Evolutionary conservation across 1,140 invertebrate species (phyloP), one percentile per base, ranked within the genome.

Genomic region (Sinella curviseta): DNA sequence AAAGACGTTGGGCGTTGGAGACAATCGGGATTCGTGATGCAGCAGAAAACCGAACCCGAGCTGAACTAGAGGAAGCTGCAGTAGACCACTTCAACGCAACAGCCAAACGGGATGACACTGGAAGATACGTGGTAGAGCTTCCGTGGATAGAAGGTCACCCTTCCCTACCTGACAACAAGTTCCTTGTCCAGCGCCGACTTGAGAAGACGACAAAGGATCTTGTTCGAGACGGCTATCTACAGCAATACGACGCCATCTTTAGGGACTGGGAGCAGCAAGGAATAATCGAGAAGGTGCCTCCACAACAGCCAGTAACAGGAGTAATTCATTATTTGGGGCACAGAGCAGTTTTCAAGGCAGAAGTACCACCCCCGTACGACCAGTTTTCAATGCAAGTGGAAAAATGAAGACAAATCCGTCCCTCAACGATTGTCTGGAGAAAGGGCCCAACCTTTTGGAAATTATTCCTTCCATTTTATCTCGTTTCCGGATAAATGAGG

Each of bases 361-460:
- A 34, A 79, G 78, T 30, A 81, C 79, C 0, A 82, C 79, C 1
- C 76, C 80, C 33, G 36, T 82, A 82, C 78, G 84, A 8, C 82
- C 82, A 65, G 55, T 86, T 48, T 85, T 86, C 33, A 55, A 81
- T 26, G 76, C 73, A 2, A 83, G 85, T 1, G 60, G 79, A 28
- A 82, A 81, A 84, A 1, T 57, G 85, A 77, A 83, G 79, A 73
- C 77, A 20, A 39, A 14, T 26, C 82, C 84, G 14, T 86, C 86
- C 0, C 80, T 87, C n/a, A 88, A 87, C 81, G 67, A 86, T 26
- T 87, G 84, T 79, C 76, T 86, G 2, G 84, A 86, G 65, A 86
- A 84, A 36, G 86, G 86, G 30, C 80, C 81, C 1, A 87, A 87
- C 83, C 80, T 88, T 0, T 84, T 88, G 17, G 86, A 88, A 79